Conservation (phyloP, 1,140 invertebrate species). For the Triops cancriformis region DNA sequence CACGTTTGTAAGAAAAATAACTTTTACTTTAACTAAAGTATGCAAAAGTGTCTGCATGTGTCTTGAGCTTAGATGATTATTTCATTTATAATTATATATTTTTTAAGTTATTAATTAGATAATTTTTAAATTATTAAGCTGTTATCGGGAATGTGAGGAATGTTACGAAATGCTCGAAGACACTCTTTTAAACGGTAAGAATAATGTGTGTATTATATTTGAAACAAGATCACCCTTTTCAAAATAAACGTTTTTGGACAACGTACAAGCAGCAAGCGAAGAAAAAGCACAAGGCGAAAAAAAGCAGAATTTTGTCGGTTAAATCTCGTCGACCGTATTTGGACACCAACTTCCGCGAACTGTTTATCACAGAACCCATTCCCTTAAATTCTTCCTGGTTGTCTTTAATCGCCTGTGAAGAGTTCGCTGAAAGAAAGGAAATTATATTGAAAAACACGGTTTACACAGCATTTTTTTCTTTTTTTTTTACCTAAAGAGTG, state of each 20-base stretch:
- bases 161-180: too few relatives aligned
- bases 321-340: conserved; percentile 47
- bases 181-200: too few relatives aligned
- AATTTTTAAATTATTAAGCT: too few relatives aligned
- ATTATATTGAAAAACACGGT: conserved; percentile 17
- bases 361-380: conserved; percentile 43
- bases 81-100: too few relatives aligned
- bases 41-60: too few relatives aligned
- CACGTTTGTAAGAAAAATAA: too few relatives aligned
- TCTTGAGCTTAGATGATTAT: too few relatives aligned
- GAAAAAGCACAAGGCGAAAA: conserved; percentile 46
- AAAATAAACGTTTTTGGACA: conserved; percentile 44
- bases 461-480: neutral
- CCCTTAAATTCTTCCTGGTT: conserved; percentile 44
- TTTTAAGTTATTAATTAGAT: too few relatives aligned
- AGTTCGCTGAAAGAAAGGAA: conserved; percentile 29
- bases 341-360: conserved; percentile 43
- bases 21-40: too few relatives aligned
- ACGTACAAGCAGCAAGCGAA: conserved; percentile 47
- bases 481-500: conserved; percentile 38
- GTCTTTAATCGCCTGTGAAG: conserved; percentile 36
- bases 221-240: neutral
- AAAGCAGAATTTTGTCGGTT: conserved; percentile 48
- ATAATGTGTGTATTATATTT: too few relatives aligned
- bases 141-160: too few relatives aligned